phyloP scores from a whole-genome alignment of 2,888 invertebrate species.

The Polia nebulosa region DNA sequence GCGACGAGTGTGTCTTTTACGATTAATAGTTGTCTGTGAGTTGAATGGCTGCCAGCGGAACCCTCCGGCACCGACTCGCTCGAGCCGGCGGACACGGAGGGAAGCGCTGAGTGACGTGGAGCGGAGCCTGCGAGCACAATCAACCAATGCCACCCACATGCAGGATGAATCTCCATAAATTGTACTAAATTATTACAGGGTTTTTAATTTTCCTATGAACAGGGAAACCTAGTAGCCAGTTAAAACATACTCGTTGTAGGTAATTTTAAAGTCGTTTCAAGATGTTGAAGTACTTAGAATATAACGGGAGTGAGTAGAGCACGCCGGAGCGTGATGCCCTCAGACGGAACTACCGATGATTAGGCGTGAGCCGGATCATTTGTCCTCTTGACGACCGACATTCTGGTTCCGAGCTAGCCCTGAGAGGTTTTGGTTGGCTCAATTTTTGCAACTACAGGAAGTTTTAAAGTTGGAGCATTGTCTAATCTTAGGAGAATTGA shows the following conservation, averaged over 20 bases:
- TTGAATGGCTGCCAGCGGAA: slow-evolving; percentile 61
- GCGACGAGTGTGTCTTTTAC: slow-evolving; percentile 55
- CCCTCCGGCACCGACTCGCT: background rate
- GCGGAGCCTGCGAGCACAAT: slow-evolving; percentile 12
- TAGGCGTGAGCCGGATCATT: background rate
- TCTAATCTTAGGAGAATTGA: background rate
- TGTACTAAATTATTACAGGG: background rate
- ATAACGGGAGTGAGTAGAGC: background rate
- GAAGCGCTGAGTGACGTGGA: background rate
- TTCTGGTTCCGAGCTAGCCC: slow-evolving; percentile 14
- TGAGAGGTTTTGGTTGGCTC: slow-evolving; percentile 9
- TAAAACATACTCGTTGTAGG: too few relatives aligned
- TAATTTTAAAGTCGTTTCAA: background rate
- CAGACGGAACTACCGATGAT: slow-evolving; percentile 6
- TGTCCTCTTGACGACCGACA: slow-evolving; percentile 2
- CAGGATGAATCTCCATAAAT: background rate
- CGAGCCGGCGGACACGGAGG: background rate
- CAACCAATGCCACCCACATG: too few relatives aligned
- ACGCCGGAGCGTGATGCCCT: background rate
- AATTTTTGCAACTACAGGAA: background rate
- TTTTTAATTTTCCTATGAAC: background rate
- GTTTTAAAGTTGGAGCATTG: background rate
- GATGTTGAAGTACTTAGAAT: background rate
- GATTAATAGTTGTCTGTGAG: slow-evolving; percentile 65
- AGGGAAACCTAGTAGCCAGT: background rate